Percentiles rank a stretch among this genome's conserved stretches.
phyloP scores from a whole-genome alignment of 2,797 vertebrate species.

The Protonibea diacanthus region DNA sequence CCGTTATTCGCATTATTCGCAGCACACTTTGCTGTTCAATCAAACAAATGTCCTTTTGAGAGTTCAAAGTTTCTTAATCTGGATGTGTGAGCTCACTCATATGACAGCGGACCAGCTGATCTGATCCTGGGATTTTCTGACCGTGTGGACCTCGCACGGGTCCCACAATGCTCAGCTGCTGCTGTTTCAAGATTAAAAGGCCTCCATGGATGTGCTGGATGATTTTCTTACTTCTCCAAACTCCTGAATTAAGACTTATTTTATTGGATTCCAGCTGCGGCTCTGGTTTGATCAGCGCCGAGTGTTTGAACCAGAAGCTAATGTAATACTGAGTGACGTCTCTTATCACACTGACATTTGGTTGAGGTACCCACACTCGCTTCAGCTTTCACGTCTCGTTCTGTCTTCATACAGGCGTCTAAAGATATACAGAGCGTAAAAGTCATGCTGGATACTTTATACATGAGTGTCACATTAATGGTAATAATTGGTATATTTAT shows the following conservation, averaged over 20 bases:
- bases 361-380: neutral
- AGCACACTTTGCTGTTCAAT: slow-evolving; percentile 12
- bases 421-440: neutral
- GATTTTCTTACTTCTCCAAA: neutral
- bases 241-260: neutral
- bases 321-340: slow-evolving; percentile 50
- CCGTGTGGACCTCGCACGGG: neutral
- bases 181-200: slow-evolving; percentile 13
- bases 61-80: slow-evolving; percentile 38
- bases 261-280: neutral
- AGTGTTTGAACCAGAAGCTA: slow-evolving; percentile 33
- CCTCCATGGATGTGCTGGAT: neutral
- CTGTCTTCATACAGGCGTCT: neutral
- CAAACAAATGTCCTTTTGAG: neutral
- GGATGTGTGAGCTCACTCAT: slow-evolving; percentile 48
- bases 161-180: neutral
- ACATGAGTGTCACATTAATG: neutral
- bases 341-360: slow-evolving; percentile 63
- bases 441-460: neutral
- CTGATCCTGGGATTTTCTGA: slow-evolving; percentile 44
- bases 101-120: slow-evolving; percentile 34
- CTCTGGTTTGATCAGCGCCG: slow-evolving; percentile 2
- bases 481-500: neutral
- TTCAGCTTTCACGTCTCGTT: slow-evolving; percentile 12
- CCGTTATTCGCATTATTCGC: neutral